These are phyloP conservation scores for Aethes cnicana DNA, from an alignment of 2,888 invertebrate genomes.

Conservation along the genomic window DNA sequence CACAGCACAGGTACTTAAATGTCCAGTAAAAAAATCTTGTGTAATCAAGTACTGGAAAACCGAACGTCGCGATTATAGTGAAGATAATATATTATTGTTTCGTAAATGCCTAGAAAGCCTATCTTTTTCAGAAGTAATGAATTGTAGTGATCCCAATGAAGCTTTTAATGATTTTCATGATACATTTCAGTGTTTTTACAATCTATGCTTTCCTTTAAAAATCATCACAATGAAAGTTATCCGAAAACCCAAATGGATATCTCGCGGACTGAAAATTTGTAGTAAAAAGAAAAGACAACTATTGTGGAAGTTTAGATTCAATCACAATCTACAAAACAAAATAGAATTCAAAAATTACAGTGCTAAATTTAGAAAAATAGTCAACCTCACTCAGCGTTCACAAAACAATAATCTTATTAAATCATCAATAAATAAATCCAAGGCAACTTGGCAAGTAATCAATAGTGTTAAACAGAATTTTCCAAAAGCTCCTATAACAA, in stretches of 20 bases:
- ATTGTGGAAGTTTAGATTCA: slow-evolving; percentile 1
- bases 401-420: slow-evolving; percentile 3
- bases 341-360: background rate
- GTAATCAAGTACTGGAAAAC: background rate
- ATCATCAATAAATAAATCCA: background rate
- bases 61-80: background rate
- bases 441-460: slow-evolving; percentile 5
- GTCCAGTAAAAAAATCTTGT: background rate
- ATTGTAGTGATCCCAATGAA: background rate
- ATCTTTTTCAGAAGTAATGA: background rate
- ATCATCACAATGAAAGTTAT: background rate
- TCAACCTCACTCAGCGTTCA: slow-evolving; percentile 4
- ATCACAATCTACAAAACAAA: background rate
- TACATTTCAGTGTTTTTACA: background rate
- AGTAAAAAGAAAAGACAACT: slow-evolving; percentile 2
- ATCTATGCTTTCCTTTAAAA: slow-evolving; percentile 8
- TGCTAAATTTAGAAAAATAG: background rate
- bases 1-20: background rate
- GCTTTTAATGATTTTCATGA: background rate
- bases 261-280: slow-evolving; percentile 6
- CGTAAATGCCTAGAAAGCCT: background rate
- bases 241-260: slow-evolving; percentile 1
- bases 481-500: background rate
- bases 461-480: background rate
- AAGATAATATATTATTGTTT: background rate